Percentiles rank a stretch among this genome's conserved stretches.
Conservation (phyloP, 2,797 vertebrate species). For the Ciconia nigra region DNA sequence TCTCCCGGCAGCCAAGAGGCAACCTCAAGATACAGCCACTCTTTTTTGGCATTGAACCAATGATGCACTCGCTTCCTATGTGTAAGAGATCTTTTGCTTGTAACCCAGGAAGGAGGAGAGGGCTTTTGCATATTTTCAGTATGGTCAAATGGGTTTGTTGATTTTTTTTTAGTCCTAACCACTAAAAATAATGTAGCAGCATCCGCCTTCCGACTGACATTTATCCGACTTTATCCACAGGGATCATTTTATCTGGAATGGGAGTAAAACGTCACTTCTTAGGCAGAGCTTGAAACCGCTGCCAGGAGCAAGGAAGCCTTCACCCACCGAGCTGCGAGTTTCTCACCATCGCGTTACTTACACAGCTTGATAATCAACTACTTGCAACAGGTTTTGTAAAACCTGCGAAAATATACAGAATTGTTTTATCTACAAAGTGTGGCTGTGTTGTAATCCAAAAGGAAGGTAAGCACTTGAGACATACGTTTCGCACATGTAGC, state of each 20-base stretch:
- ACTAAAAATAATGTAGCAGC: neutral
- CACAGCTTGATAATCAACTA: accelerated
- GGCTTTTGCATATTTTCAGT: neutral
- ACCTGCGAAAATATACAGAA: neutral
- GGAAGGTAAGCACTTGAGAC: neutral
- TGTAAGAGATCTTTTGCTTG: neutral
- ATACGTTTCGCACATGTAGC: accelerated
- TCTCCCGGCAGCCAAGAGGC: neutral
- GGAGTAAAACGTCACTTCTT: neutral
- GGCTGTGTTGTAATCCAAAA: neutral
- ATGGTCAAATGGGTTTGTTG: neutral
- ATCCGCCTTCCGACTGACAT: neutral
- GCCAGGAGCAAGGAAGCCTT: neutral
- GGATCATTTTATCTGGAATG: neutral
- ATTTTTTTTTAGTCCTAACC: neutral
- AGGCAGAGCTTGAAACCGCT: neutral
- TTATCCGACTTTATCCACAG: neutral
- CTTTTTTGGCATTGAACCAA: neutral
- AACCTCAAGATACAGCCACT: neutral
- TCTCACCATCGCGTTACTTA: neutral
- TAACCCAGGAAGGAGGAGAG: neutral
- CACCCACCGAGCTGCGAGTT: neutral
- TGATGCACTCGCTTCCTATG: neutral
- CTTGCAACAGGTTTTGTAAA: neutral
- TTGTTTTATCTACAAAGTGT: neutral